Evolutionary conservation across 2,113 vertebrate genomes (phyloP), one percentile per base, ranked within the genome.

Genomic region (Psettodes erumei): DNA sequence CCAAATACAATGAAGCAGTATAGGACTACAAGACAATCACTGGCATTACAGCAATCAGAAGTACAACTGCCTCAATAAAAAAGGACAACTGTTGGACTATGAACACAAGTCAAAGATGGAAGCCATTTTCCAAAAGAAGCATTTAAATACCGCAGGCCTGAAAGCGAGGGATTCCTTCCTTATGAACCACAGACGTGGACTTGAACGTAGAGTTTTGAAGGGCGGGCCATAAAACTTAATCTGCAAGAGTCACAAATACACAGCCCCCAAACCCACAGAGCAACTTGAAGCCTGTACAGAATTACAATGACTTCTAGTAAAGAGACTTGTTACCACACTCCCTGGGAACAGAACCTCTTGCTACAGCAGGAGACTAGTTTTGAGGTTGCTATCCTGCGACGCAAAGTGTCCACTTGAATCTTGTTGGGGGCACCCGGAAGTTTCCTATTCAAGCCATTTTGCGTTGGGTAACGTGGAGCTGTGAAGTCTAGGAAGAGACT

Each of bases 171-270:
- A 67, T 75, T 92, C 90, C 84, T 86, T 92, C 92, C 88, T 76
- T 82, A 70, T 48, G 75, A 85, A 89, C 47, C 58, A 89, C 67
- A 66, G 88, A 58, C 19, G 72, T 61, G 53, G 90, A 78, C 87
- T 89, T 82, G 83, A 55, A 68, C 42, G 88, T 59, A 38, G 87
- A 71, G 74, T 87, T 91, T 89, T 86, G 71, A 86, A 78, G 79
- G 72, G 68, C 53, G 70, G 79, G 82, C 81, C 83, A 69, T 76
- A 74, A 35, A 85, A 90, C 82, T 89, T 90, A 83, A 94, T 94
- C 93, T 94, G 94, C 62, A 94, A 94, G 51, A 94, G 92, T 94
- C 79, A 94, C 77, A 94, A 89, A 88, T 85, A 94, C 83, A 92
- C 58, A 91, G 58, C 77, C 90, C 90, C 91, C 82, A 77, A 80